Evolutionary conservation across 1,140 invertebrate genomes (phyloP).

Genomic region (Rhagoletis pomonella): DNA sequence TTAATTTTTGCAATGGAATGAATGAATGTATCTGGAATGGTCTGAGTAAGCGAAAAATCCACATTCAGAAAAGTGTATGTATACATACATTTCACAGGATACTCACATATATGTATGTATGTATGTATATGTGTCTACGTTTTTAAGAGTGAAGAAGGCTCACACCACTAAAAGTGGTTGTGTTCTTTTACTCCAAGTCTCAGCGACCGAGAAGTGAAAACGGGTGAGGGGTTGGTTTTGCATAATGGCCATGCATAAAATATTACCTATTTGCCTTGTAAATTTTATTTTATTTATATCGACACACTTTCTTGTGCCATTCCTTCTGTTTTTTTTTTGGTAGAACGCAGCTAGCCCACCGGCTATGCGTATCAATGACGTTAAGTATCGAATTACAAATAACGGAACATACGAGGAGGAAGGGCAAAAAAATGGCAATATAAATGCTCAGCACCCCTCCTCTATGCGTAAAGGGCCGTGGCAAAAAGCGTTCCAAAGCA

Average conservation of each 20-base stretch:
- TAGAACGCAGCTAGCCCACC: background rate
- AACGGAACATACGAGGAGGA: background rate
- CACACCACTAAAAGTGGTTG: too few relatives aligned
- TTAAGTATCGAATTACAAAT: conserved; percentile 24
- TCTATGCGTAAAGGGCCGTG: background rate
- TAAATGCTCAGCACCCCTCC: background rate
- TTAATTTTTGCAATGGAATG: conserved; percentile 8
- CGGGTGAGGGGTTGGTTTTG: conserved; percentile 1
- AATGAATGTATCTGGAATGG: background rate
- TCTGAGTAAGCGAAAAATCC: background rate
- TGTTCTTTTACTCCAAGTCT: too few relatives aligned
- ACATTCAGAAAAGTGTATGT: too few relatives aligned
- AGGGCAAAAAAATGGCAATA: conserved; percentile 6
- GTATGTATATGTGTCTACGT: too few relatives aligned
- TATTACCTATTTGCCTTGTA: background rate
- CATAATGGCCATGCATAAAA: conserved; percentile 18
- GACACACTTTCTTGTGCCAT: background rate
- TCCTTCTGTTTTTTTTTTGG: background rate
- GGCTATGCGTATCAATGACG: conserved; percentile 11
- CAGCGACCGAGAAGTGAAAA: too few relatives aligned
- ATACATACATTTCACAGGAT: too few relatives aligned
- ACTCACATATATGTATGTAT: too few relatives aligned
- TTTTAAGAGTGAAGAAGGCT: too few relatives aligned
- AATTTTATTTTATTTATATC: background rate
- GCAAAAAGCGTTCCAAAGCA: background rate